phyloP scores from a whole-genome alignment of 2,797 vertebrate species.

The Rhinatrema bivittatum region DNA sequence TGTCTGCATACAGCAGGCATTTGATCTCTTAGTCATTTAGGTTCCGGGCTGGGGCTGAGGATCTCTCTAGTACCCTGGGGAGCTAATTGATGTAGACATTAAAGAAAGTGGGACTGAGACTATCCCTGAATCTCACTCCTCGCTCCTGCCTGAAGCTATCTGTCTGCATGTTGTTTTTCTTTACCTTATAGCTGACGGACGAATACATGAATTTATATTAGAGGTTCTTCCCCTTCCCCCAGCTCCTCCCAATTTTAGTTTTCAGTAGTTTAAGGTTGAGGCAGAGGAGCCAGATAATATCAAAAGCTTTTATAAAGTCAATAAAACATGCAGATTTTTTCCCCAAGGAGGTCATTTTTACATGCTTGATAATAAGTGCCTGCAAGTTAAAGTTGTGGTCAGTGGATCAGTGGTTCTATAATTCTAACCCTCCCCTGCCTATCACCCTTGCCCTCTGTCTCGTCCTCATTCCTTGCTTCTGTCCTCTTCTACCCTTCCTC shows the following conservation, averaged over 20 bases:
- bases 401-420: neutral
- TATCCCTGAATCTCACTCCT: neutral
- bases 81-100: neutral
- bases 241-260: neutral
- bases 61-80: neutral
- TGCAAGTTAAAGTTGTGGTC: neutral
- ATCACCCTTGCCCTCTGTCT: no score
- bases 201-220: neutral
- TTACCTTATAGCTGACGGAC: neutral
- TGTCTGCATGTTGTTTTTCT: neutral
- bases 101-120: neutral
- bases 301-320: no score
- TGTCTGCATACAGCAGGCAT: neutral
- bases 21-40: neutral
- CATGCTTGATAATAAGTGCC: neutral
- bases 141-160: neutral
- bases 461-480: neutral
- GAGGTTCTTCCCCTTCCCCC: neutral
- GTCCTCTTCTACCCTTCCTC: neutral
- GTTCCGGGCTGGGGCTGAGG: neutral
- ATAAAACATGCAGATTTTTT: no score
- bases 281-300: no score
- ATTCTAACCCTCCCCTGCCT: neutral
- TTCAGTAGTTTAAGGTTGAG: no score
- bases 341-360: no score